Evolutionary conservation across 2,113 vertebrate species (phyloP), one percentile per base, ranked within the genome.

Genomic region (Pelobates fuscus): DNA sequence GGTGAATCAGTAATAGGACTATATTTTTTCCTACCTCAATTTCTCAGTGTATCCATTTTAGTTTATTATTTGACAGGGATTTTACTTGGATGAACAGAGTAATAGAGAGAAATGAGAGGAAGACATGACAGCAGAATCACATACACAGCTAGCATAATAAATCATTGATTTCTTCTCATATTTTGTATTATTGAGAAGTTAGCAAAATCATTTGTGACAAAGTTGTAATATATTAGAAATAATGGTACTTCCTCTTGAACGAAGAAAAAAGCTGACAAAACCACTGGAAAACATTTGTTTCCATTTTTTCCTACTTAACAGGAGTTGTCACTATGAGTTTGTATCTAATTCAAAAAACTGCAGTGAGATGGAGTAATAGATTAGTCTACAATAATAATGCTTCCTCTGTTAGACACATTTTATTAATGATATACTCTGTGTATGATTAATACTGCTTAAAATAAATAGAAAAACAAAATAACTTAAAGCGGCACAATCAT

Each of bases 161-260:
- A 63, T 63, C 25, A 72, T 63, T 72, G 18, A 72, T 52, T 72
- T 63, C 26, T 43, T 29, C 44, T 72, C 43, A 63, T 49, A 49
- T 62, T 72, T 61, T 52, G 8, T 72, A 72, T 37, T 25, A 72
- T 32, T 32, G 44, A 63, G 58, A 63, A 72, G 20, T 72, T 72
- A 72, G 26, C 43, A 63, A 41, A 63, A n/a, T 54, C 59, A 72
- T 63, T 63, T 72, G 25, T 63, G 59, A 72, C 70, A 63, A 63
- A 54, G 26, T 63, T 63, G 20, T 63, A 63, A 62, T 54, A 32
- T 72, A 63, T 72, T 63, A 72, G 12, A 52, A 72, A n/a, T 63
- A 72, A 72, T 49, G 8, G 54, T 26, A 20, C 20, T 72, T 63
- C 11, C 43, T 24, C 23, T 37, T 72, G 41, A 63, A 72, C 52